phyloP scores from a whole-genome alignment of 1,140 invertebrate species.

The Zaprionus vittiger region DNA sequence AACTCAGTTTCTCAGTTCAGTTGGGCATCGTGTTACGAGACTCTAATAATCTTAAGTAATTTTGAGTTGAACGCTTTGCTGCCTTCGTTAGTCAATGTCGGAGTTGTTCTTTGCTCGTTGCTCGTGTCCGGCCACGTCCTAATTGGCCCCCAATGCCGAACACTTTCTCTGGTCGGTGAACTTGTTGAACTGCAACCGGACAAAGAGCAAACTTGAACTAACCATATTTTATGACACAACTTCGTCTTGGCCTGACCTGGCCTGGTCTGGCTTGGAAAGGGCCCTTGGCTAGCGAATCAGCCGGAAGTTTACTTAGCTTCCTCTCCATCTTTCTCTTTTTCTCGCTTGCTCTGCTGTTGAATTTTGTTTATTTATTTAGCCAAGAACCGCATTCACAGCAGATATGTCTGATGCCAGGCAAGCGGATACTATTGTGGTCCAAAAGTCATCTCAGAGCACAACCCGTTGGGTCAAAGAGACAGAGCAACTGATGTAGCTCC shows the following conservation, averaged over 20 bases:
- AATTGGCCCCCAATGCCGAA: constrained; percentile 3
- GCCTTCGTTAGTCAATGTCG: background rate
- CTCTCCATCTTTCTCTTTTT: background rate
- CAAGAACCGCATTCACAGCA: background rate
- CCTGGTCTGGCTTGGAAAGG: too few relatives aligned
- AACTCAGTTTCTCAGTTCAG: background rate
- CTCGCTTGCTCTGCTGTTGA: background rate
- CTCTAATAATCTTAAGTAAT: background rate
- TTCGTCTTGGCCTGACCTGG: background rate
- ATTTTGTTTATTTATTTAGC: constrained; percentile 19
- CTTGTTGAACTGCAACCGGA: constrained; percentile 2
- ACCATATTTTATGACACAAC: constrained; percentile 9
- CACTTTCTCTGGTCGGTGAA: background rate
- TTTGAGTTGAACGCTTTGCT: background rate
- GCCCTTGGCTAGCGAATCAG: constrained; percentile 1
- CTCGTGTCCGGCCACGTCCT: background rate
- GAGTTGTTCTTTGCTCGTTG: background rate
- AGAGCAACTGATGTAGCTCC: background rate
- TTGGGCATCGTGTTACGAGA: background rate
- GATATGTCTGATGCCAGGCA: background rate
- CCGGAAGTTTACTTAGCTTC: constrained; percentile 9
- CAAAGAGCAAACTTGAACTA: constrained; percentile 4
- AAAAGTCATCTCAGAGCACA: background rate
- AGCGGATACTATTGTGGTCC: background rate
- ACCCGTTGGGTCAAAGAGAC: background rate